These are phyloP conservation scores for Choristoneura fumiferana DNA, from an alignment of 1,140 invertebrate species.

Conservation along the genomic window DNA sequence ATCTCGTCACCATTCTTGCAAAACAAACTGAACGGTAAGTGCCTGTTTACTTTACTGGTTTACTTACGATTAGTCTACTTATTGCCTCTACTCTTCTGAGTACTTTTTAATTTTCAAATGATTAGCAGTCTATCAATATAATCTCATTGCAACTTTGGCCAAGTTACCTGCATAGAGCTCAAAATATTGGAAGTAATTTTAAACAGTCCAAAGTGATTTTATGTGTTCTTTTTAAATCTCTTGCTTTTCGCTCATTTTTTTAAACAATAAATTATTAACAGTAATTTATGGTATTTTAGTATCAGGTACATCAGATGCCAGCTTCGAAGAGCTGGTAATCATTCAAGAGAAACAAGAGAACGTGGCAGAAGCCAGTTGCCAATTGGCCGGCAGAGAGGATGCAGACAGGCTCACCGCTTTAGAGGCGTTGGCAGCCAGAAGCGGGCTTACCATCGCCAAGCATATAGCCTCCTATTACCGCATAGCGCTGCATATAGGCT, in stretches of 20 bases:
- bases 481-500: constrained; percentile 70
- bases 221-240: too few relatives aligned
- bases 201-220: too few relatives aligned
- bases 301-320: constrained; percentile 63
- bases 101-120: too few relatives aligned
- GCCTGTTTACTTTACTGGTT: not conserved
- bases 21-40: constrained; percentile 60
- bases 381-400: constrained; percentile 62
- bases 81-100: too few relatives aligned
- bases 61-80: too few relatives aligned
- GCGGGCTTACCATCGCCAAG: constrained; percentile 58
- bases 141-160: too few relatives aligned
- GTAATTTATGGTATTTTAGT: constrained; percentile 38
- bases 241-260: too few relatives aligned
- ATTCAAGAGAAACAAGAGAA: constrained; percentile 66
- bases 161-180: too few relatives aligned
- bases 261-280: too few relatives aligned
- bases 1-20: constrained; percentile 61
- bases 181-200: too few relatives aligned
- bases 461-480: constrained; percentile 71
- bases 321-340: constrained; percentile 72
- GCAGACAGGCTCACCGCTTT: constrained; percentile 64
- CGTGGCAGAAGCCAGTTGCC: constrained; percentile 34
- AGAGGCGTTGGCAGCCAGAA: constrained; percentile 62
- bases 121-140: too few relatives aligned